These are phyloP conservation scores for Setipinna tenuifilis DNA, from an alignment of 2,797 vertebrate genomes.

Conservation along the genomic window DNA sequence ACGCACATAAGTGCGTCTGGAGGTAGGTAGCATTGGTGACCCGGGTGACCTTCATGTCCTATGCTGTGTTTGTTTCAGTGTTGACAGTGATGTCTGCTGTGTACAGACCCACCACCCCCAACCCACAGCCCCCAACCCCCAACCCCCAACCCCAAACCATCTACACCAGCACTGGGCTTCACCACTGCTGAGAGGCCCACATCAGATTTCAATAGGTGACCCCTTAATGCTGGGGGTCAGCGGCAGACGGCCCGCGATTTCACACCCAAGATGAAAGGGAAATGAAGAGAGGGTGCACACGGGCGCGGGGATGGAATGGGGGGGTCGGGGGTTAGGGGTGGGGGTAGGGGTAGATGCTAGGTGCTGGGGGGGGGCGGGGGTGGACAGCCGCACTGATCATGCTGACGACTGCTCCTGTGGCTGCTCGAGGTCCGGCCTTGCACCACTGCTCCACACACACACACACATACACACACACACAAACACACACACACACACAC, in stretches of 20 bases:
- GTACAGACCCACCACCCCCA: constrained; percentile 47
- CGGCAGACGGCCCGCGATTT: constrained; percentile 79
- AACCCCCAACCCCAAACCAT: constrained; percentile 56
- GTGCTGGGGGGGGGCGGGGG: constrained; percentile 64
- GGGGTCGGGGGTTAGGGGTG: neutral
- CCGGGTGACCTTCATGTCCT: constrained; percentile 15
- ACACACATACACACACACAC: neutral
- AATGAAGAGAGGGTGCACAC: constrained; percentile 67
- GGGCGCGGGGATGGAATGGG: neutral
- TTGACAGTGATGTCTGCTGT: constrained; percentile 40
- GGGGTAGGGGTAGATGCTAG: neutral
- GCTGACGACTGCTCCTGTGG: constrained; percentile 61
- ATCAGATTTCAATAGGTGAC: constrained; percentile 86
- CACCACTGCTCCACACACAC: constrained; percentile 64
- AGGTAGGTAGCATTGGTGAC: neutral
- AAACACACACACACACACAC: constrained; percentile 4
- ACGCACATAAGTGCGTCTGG: neutral
- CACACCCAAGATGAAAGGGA: constrained; percentile 86
- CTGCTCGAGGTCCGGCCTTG: constrained; percentile 60
- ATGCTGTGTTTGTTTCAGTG: constrained; percentile 25
- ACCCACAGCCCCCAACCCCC: constrained; percentile 68
- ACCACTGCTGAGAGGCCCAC: constrained; percentile 74
- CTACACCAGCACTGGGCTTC: constrained; percentile 74
- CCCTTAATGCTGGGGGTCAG: constrained; percentile 82
- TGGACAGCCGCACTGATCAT: constrained; percentile 74